Evolutionary conservation across 2,797 vertebrate genomes (phyloP).

Genomic region (Sebastes nivosus): DNA sequence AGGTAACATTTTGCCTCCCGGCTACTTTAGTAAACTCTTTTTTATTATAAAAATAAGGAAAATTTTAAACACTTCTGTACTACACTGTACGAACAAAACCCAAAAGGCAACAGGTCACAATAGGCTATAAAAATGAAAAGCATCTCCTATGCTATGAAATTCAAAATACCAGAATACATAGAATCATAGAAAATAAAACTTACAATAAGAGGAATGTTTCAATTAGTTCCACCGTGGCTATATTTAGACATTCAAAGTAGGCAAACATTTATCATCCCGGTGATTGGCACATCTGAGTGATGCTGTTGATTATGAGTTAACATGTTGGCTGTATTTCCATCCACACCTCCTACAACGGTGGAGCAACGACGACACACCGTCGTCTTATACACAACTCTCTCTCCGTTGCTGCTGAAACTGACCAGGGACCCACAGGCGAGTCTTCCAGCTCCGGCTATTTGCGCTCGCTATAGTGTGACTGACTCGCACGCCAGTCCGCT

Average conservation of each 20-base stretch:
- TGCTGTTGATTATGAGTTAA: neutral
- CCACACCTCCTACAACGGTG: neutral
- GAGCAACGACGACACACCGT: neutral
- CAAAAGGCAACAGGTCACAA: neutral
- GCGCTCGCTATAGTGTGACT: neutral
- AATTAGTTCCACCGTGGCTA: neutral
- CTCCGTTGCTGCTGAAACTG: neutral
- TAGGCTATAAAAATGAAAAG: neutral
- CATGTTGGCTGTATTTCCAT: neutral
- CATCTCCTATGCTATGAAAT: neutral
- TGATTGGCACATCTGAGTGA: neutral
- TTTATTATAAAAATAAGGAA: neutral
- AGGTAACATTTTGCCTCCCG: neutral
- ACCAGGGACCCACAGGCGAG: neutral
- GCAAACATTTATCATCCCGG: neutral
- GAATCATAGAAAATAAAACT: neutral
- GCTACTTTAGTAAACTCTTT: neutral
- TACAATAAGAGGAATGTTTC: neutral
- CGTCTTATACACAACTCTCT: neutral
- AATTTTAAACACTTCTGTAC: neutral
- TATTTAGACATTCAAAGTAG: neutral
- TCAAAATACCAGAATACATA: neutral
- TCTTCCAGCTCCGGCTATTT: neutral
- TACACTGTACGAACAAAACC: neutral
- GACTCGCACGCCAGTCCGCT: neutral